Evolutionary conservation across 2,888 invertebrate species (phyloP), one percentile per base, ranked within the genome.

Genomic region (Megamerina dolium): DNA sequence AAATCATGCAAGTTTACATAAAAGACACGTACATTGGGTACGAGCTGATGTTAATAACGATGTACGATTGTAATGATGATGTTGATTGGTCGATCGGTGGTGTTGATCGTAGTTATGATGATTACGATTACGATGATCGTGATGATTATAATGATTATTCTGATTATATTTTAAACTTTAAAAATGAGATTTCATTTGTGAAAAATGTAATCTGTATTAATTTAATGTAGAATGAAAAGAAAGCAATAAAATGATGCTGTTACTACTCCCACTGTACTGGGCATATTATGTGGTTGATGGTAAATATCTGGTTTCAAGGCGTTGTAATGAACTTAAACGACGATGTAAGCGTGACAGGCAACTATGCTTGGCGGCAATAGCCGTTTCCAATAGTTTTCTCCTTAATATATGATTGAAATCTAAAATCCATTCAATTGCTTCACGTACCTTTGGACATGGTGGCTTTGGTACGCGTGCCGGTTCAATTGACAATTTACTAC

Each of bases 401-500:
- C 55, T 56, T 41, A 67, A 41, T 16, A 60, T 50, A 49, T 63
- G 61, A 33, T 64, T 62, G 45, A 64, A 60, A 42, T 56, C 51
- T 34, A 53, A 49, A 38, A 64, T 41, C 55, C 63, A 64, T 49
- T 63, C 55, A 39, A 63, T 56, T 23, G 57, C 47, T 46, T 58
- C 58, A 68, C 66, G 57, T 68, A 69, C 68, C 61, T 66, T 62
- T 37, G 48, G 50, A 45, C 61, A 64, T 20, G 48, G 34, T 20
- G 48, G 34, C 48, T 64, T 64, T 3, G 66, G 63, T 14, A 63
- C 45, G 36, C 62, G 55, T 2, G 69, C 66, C 21, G 74, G 73
- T 42, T 68, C 64, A 23, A 74, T 68, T 13, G 68, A 47, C 16
- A 63, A 55, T 41, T 70, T 66, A 19, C 58, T 65, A 51, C 71